phyloP scores from a whole-genome alignment of 35 echinoderm and acorn worm genomes.

The Patiria miniata region DNA sequence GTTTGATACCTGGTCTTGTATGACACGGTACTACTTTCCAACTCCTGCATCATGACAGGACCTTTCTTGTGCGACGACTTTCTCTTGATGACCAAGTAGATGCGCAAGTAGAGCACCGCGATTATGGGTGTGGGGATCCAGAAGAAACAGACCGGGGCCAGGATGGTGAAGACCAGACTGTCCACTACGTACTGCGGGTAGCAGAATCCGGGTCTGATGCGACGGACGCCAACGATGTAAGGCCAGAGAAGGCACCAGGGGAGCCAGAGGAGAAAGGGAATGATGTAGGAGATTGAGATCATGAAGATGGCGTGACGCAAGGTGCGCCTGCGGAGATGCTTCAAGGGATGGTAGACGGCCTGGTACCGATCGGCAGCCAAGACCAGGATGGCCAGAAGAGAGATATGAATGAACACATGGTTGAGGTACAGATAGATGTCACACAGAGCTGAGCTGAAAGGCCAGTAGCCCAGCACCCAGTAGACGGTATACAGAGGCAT shows the following conservation, averaged over 20 bases:
- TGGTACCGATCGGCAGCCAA: constrained; percentile 56
- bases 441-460: constrained; percentile 38
- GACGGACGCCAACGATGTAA: neutral
- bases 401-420: constrained; percentile 58
- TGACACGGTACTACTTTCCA: neutral
- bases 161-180: constrained; percentile 32
- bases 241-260: constrained; percentile 35
- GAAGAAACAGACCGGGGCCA: constrained; percentile 41
- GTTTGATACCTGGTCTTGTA: neutral
- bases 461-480: constrained; percentile 52
- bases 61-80: neutral
- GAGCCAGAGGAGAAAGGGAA: constrained; percentile 39
- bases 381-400: constrained; percentile 39
- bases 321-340: constrained; percentile 32
- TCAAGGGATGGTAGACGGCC: constrained; percentile 35
- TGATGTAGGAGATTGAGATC: constrained; percentile 29
- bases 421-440: constrained; percentile 45
- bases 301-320: constrained; percentile 10
- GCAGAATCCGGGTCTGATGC: neutral
- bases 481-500: constrained; percentile 59
- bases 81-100: constrained; percentile 23
- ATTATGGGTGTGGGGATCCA: constrained; percentile 29
- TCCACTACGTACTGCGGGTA: constrained; percentile 27
- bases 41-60: neutral
- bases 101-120: constrained; percentile 3